Conservation (phyloP, 1,140 invertebrate species). For the Steinernema feltiae region DNA sequence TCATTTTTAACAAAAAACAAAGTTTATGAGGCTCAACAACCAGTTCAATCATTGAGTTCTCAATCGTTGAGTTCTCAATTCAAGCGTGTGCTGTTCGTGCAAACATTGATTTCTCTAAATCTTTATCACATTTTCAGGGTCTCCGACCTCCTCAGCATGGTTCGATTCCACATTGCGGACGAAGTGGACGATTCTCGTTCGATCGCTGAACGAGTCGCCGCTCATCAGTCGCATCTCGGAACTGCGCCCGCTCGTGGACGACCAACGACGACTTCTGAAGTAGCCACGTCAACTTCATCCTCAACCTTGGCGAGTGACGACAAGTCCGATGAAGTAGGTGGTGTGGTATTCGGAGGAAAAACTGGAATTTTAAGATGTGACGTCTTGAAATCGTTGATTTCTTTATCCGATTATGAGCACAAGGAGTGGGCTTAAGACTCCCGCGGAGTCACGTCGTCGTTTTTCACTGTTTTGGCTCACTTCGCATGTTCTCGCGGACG, state of each 20-base stretch:
- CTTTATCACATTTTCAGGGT: not conserved
- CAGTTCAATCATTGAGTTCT: too few species aligned
- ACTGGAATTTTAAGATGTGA: not conserved
- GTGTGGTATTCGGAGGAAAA: not conserved
- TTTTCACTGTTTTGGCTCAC: not conserved
- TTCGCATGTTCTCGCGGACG: not conserved
- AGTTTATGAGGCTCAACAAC: too few species aligned
- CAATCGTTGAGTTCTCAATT: too few species aligned
- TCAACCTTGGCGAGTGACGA: not conserved
- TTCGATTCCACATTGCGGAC: constrained; percentile 11
- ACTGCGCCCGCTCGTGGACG: not conserved
- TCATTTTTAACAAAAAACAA: too few species aligned
- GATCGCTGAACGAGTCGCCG: not conserved
- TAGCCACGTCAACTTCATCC: not conserved
- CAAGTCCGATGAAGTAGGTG: not conserved
- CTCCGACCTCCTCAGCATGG: not conserved
- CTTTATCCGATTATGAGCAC: not conserved
- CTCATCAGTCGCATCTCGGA: not conserved
- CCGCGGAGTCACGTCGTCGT: not conserved
- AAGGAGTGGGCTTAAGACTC: not conserved
- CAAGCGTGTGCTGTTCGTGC: too few species aligned
- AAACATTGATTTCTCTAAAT: too few species aligned
- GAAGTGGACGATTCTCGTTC: not conserved
- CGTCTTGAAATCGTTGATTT: constrained; percentile 4
- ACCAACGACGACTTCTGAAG: not conserved